These are phyloP conservation scores for Scyliorhinus canicula DNA, from an alignment of 2,797 vertebrate genomes.

Conservation along the genomic window DNA sequence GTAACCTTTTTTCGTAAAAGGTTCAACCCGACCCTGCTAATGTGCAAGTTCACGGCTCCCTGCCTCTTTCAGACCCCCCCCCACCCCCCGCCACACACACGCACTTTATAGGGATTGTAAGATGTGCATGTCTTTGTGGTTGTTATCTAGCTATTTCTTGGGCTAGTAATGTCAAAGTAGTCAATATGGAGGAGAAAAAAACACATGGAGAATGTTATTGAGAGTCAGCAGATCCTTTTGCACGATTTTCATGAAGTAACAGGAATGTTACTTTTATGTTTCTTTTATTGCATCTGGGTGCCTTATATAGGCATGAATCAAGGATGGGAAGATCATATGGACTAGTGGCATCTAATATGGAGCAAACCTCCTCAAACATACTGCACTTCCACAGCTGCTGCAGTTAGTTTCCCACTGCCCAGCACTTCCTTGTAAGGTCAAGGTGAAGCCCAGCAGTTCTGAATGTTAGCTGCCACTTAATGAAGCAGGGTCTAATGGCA, in stretches of 20 bases:
- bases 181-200: neutral
- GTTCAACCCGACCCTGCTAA: neutral
- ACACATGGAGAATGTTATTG: too few species aligned
- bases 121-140: neutral
- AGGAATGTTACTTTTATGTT: neutral
- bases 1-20: neutral
- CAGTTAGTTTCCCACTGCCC: neutral
- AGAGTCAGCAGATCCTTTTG: neutral
- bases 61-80: too few species aligned
- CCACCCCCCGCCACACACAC: too few species aligned
- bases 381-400: neutral
- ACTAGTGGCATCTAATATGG: neutral
- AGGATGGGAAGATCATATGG: neutral
- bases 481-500: neutral
- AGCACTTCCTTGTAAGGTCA: neutral
- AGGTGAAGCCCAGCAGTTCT: neutral
- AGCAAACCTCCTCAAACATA: neutral
- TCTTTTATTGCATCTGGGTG: neutral
- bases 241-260: neutral
- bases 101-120: neutral
- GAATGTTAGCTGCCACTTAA: neutral
- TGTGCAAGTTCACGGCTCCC: neutral
- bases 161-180: neutral
- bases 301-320: neutral
- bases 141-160: neutral